phyloP scores from a whole-genome alignment of 2,113 vertebrate genomes.

The Anhinga rufa region DNA sequence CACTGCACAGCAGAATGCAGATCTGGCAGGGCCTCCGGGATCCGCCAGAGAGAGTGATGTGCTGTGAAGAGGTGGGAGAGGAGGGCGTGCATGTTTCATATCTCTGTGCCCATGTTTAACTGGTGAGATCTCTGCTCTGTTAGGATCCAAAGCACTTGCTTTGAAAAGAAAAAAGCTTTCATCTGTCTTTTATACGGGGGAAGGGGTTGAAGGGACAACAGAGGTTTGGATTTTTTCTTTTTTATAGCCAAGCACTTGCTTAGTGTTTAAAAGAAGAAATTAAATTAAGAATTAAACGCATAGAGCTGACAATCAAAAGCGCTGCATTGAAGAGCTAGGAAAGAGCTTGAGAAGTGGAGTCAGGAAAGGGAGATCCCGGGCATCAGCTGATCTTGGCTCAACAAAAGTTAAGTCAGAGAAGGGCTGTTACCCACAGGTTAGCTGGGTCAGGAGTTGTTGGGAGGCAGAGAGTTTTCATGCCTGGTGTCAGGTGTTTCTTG shows the following conservation, averaged over 20 bases:
- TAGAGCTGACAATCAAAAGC: not conserved
- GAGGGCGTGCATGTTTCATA: not conserved
- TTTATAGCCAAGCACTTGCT: not conserved
- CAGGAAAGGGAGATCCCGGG: not conserved
- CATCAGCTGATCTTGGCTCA: not conserved
- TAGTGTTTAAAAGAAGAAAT: not conserved
- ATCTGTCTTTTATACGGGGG: not conserved
- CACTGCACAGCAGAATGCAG: not conserved
- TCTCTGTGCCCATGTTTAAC: not conserved
- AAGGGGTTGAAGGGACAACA: not conserved
- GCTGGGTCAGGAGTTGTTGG: not conserved
- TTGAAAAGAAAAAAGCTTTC: not conserved
- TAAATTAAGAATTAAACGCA: no score
- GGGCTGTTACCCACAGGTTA: no score
- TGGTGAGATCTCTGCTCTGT: not conserved
- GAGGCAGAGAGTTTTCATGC: not conserved
- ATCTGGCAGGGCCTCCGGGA: not conserved
- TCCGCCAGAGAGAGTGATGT: not conserved
- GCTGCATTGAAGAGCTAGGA: slow-evolving; percentile 32
- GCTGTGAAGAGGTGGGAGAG: not conserved
- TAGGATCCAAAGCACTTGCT: not conserved
- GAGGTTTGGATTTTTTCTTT: not conserved
- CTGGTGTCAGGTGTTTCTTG: rapidly evolving
- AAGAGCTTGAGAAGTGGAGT: slow-evolving; percentile 30
- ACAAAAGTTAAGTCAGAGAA: not conserved